phyloP scores from a whole-genome alignment of 2,797 vertebrate genomes.

The Chiroxiphia lanceolata region DNA sequence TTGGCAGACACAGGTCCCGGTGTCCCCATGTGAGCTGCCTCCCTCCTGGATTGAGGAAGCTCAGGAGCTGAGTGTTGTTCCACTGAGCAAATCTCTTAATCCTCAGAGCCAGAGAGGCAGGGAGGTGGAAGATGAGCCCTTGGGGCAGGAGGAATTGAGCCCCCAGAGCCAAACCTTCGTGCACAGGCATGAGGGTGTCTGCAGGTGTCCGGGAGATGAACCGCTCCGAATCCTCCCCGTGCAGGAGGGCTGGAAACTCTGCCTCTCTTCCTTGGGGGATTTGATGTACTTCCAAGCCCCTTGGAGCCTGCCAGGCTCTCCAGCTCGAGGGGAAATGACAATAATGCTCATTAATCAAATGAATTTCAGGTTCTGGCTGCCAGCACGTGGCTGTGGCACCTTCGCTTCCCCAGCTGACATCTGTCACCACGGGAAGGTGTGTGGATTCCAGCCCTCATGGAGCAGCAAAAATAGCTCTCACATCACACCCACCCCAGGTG shows the following conservation, averaged over 20 bases:
- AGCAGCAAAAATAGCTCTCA: background rate
- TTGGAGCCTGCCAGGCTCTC: conserved; percentile 19
- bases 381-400: background rate
- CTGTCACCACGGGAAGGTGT: background rate
- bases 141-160: background rate
- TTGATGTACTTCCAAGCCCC: conserved; percentile 45
- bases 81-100: background rate
- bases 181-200: background rate
- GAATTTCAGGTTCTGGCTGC: background rate
- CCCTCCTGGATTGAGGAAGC: accelerated
- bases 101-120: background rate
- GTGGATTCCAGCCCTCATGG: background rate
- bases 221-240: background rate
- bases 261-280: conserved; percentile 10
- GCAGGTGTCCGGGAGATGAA: background rate
- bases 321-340: background rate
- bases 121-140: background rate
- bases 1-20: background rate
- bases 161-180: accelerated
- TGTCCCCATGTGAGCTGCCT: background rate
- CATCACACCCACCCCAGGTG: background rate
- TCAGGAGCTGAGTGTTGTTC: background rate
- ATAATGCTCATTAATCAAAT: accelerated
- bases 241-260: background rate
- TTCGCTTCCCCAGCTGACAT: background rate